phyloP scores from a whole-genome alignment of 2,113 vertebrate species.

The Cyphomyrus plagiostoma region DNA sequence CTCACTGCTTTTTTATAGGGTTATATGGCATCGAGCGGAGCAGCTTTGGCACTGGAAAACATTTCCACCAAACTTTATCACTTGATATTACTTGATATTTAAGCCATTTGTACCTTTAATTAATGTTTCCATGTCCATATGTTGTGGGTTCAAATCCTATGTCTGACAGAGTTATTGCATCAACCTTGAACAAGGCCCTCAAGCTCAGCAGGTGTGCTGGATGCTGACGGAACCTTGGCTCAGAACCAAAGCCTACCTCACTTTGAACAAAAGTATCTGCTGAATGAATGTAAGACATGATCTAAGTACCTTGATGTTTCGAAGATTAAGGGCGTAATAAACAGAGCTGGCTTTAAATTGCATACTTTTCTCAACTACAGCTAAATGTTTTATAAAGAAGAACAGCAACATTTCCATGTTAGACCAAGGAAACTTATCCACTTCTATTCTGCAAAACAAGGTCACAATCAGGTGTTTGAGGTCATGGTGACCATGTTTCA shows the following conservation, averaged over 20 bases:
- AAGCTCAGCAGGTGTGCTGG: neutral
- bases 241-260: neutral
- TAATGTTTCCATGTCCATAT: neutral
- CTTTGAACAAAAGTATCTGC: neutral
- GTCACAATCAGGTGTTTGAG: neutral
- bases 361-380: neutral
- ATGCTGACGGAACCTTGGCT: neutral
- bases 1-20: too few species aligned
- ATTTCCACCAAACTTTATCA: neutral
- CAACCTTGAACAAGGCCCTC: neutral
- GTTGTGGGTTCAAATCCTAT: neutral
- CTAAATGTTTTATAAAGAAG: neutral
- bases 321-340: neutral
- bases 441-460: neutral
- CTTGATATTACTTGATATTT: neutral
- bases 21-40: neutral
- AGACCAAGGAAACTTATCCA: neutral
- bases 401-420: neutral
- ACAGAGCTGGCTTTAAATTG: neutral
- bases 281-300: neutral
- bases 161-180: neutral
- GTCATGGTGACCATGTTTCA: neutral
- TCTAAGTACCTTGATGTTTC: neutral
- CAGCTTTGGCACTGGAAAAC: neutral
- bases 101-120: neutral